Conservation (phyloP, 2,888 invertebrate genomes). For the Eupithecia pulchellata region DNA sequence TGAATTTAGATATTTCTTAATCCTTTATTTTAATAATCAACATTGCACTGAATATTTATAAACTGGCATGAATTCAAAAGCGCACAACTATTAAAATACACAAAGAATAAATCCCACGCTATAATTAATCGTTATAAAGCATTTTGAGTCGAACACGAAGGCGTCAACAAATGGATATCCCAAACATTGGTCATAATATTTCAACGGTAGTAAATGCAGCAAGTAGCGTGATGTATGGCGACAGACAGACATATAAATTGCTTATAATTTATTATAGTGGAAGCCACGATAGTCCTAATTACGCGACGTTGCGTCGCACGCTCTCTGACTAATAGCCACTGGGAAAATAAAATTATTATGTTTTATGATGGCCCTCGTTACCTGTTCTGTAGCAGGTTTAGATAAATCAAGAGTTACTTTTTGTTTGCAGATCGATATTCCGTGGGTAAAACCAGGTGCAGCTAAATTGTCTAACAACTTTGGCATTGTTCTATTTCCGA, state of each 20-base stretch:
- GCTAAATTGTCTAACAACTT: neutral
- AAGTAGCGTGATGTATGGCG: constrained; percentile 76
- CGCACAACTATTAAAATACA: constrained; percentile 13
- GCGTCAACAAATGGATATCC: constrained; percentile 62
- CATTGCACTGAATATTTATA: constrained; percentile 15
- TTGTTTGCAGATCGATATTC: constrained; percentile 11
- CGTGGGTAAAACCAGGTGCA: constrained; percentile 26
- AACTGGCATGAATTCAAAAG: constrained; percentile 28
- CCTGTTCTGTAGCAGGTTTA: constrained; percentile 26
- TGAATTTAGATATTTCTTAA: constrained; percentile 26
- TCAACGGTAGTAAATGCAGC: constrained; percentile 75
- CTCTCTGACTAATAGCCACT: constrained; percentile 56
- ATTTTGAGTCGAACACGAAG: constrained; percentile 40
- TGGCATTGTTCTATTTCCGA: neutral
- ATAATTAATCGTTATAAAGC: constrained; percentile 33
- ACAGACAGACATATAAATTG: constrained; percentile 84
- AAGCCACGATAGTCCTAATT: constrained; percentile 75
- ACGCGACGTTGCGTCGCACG: constrained; percentile 66
- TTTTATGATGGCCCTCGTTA: constrained; percentile 31
- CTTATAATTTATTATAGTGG: constrained; percentile 81
- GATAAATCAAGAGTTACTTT: constrained; percentile 23
- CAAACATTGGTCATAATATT: constrained; percentile 74
- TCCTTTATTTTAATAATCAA: constrained; percentile 32
- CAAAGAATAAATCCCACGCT: constrained; percentile 35
- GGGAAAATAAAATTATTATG: constrained; percentile 52